Evolutionary conservation across 2,113 vertebrate species (phyloP), one percentile per base, ranked within the genome.

Genomic region (Galeopterus variegatus): DNA sequence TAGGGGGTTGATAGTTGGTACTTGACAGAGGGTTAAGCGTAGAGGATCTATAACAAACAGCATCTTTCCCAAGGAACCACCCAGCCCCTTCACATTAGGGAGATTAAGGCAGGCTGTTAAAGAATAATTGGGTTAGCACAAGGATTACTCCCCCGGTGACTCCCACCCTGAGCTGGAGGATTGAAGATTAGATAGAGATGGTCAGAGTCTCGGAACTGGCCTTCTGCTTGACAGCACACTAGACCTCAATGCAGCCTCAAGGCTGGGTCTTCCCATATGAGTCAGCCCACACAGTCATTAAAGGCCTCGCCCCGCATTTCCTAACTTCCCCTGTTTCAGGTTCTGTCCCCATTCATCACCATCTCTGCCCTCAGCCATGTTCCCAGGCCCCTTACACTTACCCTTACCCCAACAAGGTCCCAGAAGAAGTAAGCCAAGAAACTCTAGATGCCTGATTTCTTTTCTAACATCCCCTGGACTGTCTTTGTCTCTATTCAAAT

Each of bases 231-330:
- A 52, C 31, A 41, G 52, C 75, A 58, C 8, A 3, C 58, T 81
- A 28, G 45, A 21, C 52, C 60, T 15, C 23, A 36, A 52, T 12
- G 6, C n/a, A 28, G 85, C 33, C 81, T 94, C 62, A 13, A 14
- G 70, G 41, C 58, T 60, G n/a, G 87, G 45, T 56, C 58, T 96
- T 65, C 93, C 70, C 70, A 12, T 1, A 0, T 90, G 81, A 93
- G 58, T 90, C 70, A 90, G 62, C 23, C 50, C 73, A 31, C 50
- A 48, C 0, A 36, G 79, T 95, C 75, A 88, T 62, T 60, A 50
- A 23, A 70, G 62, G 54, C 76, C 82, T 96, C 56, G 6, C 67
- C 92, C 92, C 76, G 50, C 52, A 70, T 97, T 91, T 72, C 85
- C 77, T 91, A 72, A 95, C 58, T 91, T 95, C 45, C 82, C 33